These are phyloP conservation scores for Hipposideros larvatus DNA, from an alignment of 2,797 vertebrate species.

Conservation along the genomic window DNA sequence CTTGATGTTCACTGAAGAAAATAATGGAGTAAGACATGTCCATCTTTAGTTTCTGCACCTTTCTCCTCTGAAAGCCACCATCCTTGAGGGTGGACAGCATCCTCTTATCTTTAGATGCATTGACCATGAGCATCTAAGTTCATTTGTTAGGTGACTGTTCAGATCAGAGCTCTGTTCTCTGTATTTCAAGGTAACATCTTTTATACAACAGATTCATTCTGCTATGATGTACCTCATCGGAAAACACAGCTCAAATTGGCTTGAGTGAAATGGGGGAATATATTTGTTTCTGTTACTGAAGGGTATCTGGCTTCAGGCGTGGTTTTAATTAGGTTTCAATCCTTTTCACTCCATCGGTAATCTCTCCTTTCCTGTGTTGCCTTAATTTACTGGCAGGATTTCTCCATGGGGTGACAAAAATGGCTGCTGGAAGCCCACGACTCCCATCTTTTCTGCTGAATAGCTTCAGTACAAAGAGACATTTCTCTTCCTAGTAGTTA, in stretches of 20 bases:
- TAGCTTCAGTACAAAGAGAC: not conserved
- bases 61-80: not conserved
- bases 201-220: conserved; percentile 10
- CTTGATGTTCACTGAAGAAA: not conserved
- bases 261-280: not conserved
- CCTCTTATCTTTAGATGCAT: not conserved
- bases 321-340: conserved; percentile 34
- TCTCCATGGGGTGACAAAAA: not conserved
- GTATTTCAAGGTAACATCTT: not conserved
- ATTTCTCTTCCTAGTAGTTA: not conserved
- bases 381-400: conserved; percentile 7
- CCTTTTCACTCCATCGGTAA: not conserved
- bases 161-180: conserved; percentile 5
- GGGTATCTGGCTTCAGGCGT: not conserved
- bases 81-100: not conserved
- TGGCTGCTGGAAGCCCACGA: not conserved
- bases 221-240: not conserved
- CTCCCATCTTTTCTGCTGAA: not conserved
- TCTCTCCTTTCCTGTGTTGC: not conserved
- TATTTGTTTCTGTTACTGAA: conserved; percentile 2
- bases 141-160: not conserved
- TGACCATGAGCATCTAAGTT: not conserved
- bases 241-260: not conserved
- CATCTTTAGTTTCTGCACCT: not conserved
- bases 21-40: not conserved